Base-by-base conservation (phyloP, 2,888 invertebrate species). In the Hypomecis atomaria region DNA sequence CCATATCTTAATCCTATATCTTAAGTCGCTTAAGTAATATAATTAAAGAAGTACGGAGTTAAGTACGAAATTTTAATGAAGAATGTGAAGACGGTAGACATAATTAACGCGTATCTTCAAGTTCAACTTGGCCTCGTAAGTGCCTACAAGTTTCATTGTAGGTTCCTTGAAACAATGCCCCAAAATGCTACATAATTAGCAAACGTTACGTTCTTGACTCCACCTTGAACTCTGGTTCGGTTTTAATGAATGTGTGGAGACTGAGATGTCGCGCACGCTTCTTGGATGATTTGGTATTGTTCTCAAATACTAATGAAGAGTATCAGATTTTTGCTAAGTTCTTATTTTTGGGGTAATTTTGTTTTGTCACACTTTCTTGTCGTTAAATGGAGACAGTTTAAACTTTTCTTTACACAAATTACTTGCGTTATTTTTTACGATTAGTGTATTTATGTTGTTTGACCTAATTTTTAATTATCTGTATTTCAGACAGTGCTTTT, bases 171-270 rank as follows among this genome's bases (percentile, higher is more conserved):
- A 48, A 34, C 33, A 48, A 48, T 36, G 36, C 53, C 13, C 42
- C 43, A 44, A 54, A 54, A 44, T n/a, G 11, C 43, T 11, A 38
- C 50, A 9, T 50, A 37, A 45, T 50, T 45, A 50, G 34, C 33
- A 52, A 38, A 52, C 23, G 23, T 23, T 23, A 43, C 47, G 53
- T 42, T 36, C 10, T 42, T 42, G 59, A 36, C 59, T 40, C 10
- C 36, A 47, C 53, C 53, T 60, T 60, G 60, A 60, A 54, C 53
- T 59, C 37, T 47, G n/a, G 36, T 36, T 36, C 48, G 23, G 55
- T 8, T n/a, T 10, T 45, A 45, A 56, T 45, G 55, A 9, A 13
- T 45, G 38, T 45, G 37, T 3, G 23, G 11, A 34, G 55, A 23
- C 6, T 36, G 54, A 11, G 11, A 13, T 7, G 37, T 6, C 23